Base-by-base conservation (phyloP, 2,113 vertebrate species). In the Donacobius atricapilla region DNA sequence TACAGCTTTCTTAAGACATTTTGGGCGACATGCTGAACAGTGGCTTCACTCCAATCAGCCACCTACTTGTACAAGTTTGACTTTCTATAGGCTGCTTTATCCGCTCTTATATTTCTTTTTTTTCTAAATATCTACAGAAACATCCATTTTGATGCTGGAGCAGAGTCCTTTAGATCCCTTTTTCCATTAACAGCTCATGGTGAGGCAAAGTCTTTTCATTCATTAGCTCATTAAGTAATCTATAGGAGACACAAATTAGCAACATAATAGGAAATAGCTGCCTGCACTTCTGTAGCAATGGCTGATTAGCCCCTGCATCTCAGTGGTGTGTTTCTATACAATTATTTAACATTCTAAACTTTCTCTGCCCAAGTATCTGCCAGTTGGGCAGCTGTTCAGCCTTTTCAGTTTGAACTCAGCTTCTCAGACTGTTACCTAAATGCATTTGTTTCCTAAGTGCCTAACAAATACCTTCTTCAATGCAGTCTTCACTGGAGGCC, bases 41-140 rank as follows among this genome's bases (percentile, higher is more conserved):
- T 90, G 85, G 79, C 90, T 92, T 92, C 71, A 84, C 71, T 96
- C 82, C 94, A 92, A 66, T 51, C 64, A 86, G 44, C 92, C 93
- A 93, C 94, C 93, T 94, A 90, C 91, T 91, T 76, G 65, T 69
- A 33, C 73, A 93, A 93, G 57, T 65, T 73, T 76, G 82, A 76
- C 53, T 83, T 96, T 93, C 68, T 77, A 75, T 92, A 80, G 87
- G 86, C 44, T 81, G 89, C 58, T 90, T 47, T 83, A 89, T 48
- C n/a, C n/a, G 11, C n/a, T 66, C n/a, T 51, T 17, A 45, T 77
- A 10, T 16, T 8, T 33, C 71, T 56, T 37, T 77, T 73, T 64
- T n/a, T 60, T 42, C 35, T 50, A 56, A 77, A 39, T 88, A 90
- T 58, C 75, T 90, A 66, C 63, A 93, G 82, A 91, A 96, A 86